Conservation (phyloP, 1,140 invertebrate genomes). For the Agrypnia vestita region DNA sequence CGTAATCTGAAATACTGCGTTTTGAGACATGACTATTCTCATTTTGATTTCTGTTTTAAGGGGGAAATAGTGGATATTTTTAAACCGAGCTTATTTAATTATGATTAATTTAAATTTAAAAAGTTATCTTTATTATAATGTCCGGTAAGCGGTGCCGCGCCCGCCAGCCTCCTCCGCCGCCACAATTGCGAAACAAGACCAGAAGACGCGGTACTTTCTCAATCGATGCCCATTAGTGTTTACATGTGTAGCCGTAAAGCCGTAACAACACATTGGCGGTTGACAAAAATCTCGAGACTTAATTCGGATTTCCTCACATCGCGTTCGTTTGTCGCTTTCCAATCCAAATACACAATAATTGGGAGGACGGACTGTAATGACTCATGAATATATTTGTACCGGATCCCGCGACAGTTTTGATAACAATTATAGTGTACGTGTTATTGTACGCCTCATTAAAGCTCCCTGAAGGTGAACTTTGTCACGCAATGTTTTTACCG, state of each 20-base stretch:
- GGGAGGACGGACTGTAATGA: no score
- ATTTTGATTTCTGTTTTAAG: no score
- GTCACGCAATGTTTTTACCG: no score
- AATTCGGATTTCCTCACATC: background rate
- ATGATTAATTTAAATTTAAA: background rate
- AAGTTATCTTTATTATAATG: background rate
- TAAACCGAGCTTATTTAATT: background rate
- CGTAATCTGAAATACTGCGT: no score
- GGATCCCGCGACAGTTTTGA: no score
- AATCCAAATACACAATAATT: background rate
- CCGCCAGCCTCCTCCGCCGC: background rate
- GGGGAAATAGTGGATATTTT: background rate
- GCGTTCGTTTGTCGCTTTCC: conserved; percentile 14
- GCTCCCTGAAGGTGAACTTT: no score
- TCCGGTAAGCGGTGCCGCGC: background rate
- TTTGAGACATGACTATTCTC: no score
- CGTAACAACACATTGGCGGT: conserved; percentile 3
- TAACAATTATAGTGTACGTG: no score
- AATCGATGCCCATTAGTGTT: conserved; percentile 4
- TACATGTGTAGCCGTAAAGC: conserved; percentile 3
- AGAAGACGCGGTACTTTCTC: background rate
- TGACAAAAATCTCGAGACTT: background rate
- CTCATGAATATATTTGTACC: no score
- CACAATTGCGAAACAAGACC: conserved; percentile 5
- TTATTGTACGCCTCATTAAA: no score